Evolutionary conservation across 2,797 vertebrate species (phyloP), one percentile per base, ranked within the genome.

Genomic region (Geotrypetes seraphini): DNA sequence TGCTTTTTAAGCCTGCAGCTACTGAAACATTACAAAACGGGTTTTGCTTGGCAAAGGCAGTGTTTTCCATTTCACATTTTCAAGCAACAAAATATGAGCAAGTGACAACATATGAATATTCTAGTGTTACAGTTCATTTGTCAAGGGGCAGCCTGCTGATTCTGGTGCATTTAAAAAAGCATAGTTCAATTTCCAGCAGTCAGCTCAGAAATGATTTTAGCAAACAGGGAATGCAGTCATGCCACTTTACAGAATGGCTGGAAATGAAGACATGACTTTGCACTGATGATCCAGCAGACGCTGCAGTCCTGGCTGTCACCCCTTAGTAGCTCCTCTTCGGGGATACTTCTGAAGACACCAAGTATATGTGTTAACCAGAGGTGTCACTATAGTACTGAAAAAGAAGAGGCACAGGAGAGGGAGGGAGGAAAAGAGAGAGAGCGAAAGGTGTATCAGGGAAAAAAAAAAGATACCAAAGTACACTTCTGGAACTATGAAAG

Each of bases 311-410:
- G 22, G 14, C 3, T 31, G 22, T 6, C 36, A 14, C 31, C n/a
- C 22, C 10, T 11, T 12, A 47, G 12, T 11, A 10, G 11, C 46
- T 6, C 19, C 18, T 13, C 47, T 44, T 16, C 22, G 31, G 17
- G 22, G 16, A 14, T 26, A 19, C 40, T 40, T 39, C 18, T 16
- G 26, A 30, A 12, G 10, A 25, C 19, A 28, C 5, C 7, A 19
- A 34, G 6, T 25, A 55, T 24, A 27, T 26, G 18, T 16, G 34
- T 40, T 57, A 25, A 0, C 0, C 9, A 33, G 13, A 35, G 25
- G 24, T 42, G 50, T 46, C 50, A 5, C 16, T 31, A 12, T 39
- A 12, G 5, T 18, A 33, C 44, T 7, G 36, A 53, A 32, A 53
- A 48, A 13, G 7, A 19, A 7, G 36, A 47, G 25, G 4, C 15